These are phyloP conservation scores for Agrochola macilenta DNA, from an alignment of 2,888 invertebrate species.

Conservation along the genomic window DNA sequence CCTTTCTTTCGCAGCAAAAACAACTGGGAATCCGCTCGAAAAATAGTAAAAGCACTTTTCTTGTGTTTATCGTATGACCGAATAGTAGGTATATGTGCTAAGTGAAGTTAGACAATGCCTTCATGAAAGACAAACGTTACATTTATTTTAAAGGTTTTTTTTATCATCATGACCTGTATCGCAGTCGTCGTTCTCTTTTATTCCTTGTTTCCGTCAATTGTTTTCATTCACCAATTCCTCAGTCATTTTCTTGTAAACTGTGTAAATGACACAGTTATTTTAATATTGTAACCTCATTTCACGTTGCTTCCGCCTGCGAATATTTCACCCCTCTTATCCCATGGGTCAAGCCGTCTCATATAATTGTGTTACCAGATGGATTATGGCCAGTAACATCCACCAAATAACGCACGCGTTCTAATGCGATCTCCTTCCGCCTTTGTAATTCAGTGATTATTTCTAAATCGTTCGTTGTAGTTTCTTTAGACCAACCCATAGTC, in stretches of 20 bases:
- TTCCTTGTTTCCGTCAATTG: background rate
- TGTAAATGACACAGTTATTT: conserved; percentile 9
- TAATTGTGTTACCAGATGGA: conserved; percentile 44
- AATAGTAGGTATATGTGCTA: conserved; percentile 36
- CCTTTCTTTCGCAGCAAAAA: conserved; percentile 67
- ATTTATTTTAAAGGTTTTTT: conserved; percentile 13
- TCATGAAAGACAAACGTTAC: background rate
- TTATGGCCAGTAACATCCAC: conserved; percentile 26
- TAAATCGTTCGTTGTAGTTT: conserved; percentile 7
- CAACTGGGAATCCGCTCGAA: conserved; percentile 59
- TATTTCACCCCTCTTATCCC: conserved; percentile 33
- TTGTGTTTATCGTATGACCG: conserved; percentile 57
- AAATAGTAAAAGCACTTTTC: conserved; percentile 66
- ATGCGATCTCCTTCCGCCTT: conserved; percentile 24
- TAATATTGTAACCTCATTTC: conserved; percentile 10
- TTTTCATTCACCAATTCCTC: background rate
- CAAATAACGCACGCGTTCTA: conserved; percentile 31
- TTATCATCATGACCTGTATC: background rate
- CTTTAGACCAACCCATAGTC: background rate
- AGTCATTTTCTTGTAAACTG: background rate
- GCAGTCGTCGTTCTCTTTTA: background rate
- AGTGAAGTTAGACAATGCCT: conserved; percentile 23
- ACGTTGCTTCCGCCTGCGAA: conserved; percentile 7
- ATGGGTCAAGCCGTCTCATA: conserved; percentile 27
- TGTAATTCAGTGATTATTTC: conserved; percentile 9